Percentiles rank a stretch among this genome's conserved stretches.
Conservation (phyloP, 2,888 invertebrate species). For the Eilema caniola region DNA sequence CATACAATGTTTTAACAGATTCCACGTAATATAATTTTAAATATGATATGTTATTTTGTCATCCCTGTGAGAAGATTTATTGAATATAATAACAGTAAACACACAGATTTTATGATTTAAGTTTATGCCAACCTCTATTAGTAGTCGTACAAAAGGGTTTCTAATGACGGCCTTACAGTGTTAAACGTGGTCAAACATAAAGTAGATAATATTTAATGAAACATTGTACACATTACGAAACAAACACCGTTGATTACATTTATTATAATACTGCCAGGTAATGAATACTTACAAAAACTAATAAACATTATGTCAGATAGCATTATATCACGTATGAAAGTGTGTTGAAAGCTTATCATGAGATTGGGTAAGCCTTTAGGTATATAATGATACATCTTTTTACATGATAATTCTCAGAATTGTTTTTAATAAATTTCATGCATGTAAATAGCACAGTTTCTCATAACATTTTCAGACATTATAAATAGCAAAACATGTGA, state of each 20-base stretch:
- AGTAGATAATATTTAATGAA: not conserved
- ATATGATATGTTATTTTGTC: too few relatives aligned
- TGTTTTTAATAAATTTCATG: too few relatives aligned
- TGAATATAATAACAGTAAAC: not conserved
- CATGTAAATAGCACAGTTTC: too few relatives aligned
- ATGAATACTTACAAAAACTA: not conserved
- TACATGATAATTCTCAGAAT: not conserved
- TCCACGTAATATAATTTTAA: too few relatives aligned
- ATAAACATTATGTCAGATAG: not conserved
- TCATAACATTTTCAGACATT: too few relatives aligned
- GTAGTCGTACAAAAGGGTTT: not conserved
- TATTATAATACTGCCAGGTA: not conserved
- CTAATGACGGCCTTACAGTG: not conserved
- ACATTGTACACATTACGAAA: not conserved
- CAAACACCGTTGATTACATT: not conserved
- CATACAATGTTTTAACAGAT: too few relatives aligned
- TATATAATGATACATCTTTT: too few relatives aligned
- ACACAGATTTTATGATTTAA: not conserved
- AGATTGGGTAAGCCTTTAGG: not conserved
- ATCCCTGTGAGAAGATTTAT: not conserved
- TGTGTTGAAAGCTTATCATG: not conserved
- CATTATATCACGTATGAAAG: not conserved
- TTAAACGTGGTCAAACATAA: not conserved
- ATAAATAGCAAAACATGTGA: too few relatives aligned
- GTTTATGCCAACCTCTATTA: not conserved